Evolutionary conservation across 2,797 vertebrate genomes (phyloP), one percentile per base, ranked within the genome.

Genomic region (Coilia nasus): DNA sequence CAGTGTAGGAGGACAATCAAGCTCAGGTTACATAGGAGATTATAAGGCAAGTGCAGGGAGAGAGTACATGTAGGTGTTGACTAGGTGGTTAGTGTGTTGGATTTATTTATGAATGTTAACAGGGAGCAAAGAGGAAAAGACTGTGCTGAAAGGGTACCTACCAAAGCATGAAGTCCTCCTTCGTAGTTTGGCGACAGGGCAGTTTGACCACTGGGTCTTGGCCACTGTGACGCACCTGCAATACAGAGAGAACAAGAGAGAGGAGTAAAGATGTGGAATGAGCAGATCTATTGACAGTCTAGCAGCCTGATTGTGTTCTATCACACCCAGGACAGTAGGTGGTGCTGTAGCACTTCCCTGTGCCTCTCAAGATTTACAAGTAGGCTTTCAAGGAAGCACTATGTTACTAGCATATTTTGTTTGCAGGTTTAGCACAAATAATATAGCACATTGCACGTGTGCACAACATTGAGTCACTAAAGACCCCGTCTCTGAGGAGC

Each of bases 221-320:
- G 96, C 98, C 98, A 99, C 93, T 99, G 98, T 75, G 98, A 96
- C 59, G 96, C 96, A 94, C 96, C 96, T 97, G 93, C 93, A 92
- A 87, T 80, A 83, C 35, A 89, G 85, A 91, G 1, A 17, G 21
- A n/a, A 6, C 46, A 88, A 83, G 21, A 59, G 21, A 64, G 86
- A 78, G 44, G 60, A 9, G 50, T 1, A 31, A 31, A 57, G 19
- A 90, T 64, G 87, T 88, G 35, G 50, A 46, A 82, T 50, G 9
- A 28, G 50, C 31, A 25, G 28, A 31, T 25, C 67, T 9, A 4
- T 41, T 14, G 11, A 46, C 64, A 71, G 31, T 14, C 25, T 71
- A 17, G 14, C 28, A 87, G 50, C 31, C 80, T 57, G 71, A 44
- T 46, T 14, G 41, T 82, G 71, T 21, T 86, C 83, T 81, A 87